A percentile compares a stretch with the other conserved stretches of the same genome.
Conservation (phyloP, 2,797 vertebrate genomes). For the Scolopax rusticola region DNA sequence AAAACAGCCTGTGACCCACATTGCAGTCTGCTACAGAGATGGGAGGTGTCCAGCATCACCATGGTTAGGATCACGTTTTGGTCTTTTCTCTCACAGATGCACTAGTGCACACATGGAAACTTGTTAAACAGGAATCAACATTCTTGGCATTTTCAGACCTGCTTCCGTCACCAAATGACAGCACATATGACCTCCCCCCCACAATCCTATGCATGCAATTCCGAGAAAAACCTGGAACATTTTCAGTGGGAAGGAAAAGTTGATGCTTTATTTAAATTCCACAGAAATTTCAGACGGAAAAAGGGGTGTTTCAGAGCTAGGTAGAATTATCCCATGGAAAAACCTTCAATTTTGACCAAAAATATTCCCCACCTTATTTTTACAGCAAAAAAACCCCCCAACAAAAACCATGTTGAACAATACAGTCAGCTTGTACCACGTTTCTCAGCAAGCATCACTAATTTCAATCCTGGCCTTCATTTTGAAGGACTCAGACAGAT, state of each 20-base stretch:
- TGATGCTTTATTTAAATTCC: not conserved
- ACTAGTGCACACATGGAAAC: not conserved
- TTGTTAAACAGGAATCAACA: not conserved
- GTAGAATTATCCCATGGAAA: not conserved
- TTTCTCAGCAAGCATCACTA: not conserved
- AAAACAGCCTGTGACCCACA: not conserved
- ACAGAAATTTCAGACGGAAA: not conserved
- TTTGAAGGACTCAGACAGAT: not conserved
- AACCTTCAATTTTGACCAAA: not conserved
- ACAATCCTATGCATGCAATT: fast-evolving
- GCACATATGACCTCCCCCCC: fast-evolving
- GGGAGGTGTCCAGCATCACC: not conserved
- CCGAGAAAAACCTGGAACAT: not conserved
- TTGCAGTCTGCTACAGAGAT: not conserved
- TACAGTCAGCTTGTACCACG: not conserved
- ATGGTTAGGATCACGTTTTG: not conserved
- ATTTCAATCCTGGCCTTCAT: not conserved
- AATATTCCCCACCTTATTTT: not conserved
- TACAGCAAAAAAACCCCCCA: not conserved
- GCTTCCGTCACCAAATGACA: not conserved
- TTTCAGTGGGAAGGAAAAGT: not conserved
- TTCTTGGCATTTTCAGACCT: not conserved
- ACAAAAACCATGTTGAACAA: fast-evolving
- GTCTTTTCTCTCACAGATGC: not conserved
- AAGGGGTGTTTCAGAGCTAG: not conserved